Evolutionary conservation across 2,888 invertebrate species (phyloP).

Genomic region (Deilephila elpenor): DNA sequence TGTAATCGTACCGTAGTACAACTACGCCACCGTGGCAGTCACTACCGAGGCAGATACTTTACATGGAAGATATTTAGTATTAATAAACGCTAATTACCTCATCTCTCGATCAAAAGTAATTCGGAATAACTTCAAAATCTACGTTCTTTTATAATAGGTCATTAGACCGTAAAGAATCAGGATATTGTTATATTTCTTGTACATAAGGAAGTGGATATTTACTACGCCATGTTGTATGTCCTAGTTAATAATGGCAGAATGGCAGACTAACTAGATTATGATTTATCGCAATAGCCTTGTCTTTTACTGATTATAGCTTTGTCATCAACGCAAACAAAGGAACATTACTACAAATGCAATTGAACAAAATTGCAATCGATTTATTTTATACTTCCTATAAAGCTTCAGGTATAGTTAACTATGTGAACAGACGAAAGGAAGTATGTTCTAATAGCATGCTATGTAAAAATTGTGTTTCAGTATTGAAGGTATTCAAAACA

Average conservation of each 20-base stretch:
- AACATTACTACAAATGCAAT: slow-evolving; percentile 4
- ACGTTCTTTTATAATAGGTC: neutral
- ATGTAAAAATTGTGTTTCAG: too few relatives aligned
- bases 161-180: neutral
- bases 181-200: neutral
- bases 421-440: neutral
- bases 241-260: slow-evolving; percentile 10
- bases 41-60: too few relatives aligned
- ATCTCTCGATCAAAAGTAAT: neutral
- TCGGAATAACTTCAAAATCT: neutral
- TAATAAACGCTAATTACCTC: too few relatives aligned
- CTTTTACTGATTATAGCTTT: slow-evolving; percentile 28
- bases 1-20: too few relatives aligned
- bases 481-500: too few relatives aligned
- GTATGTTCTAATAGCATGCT: too few relatives aligned
- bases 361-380: slow-evolving; percentile 2
- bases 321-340: slow-evolving; percentile 25
- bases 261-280: slow-evolving; percentile 32
- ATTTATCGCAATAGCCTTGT: slow-evolving; percentile 41
- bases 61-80: too few relatives aligned
- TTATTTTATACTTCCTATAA: slow-evolving; percentile 5
- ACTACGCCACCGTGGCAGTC: too few relatives aligned
- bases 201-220: slow-evolving; percentile 2
- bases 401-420: neutral
- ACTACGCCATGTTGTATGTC: neutral